Percentiles rank a stretch among this genome's conserved stretches.
These are phyloP conservation scores for Drosophila meridiana DNA, from an alignment of 2,888 invertebrate genomes.

Conservation along the genomic window DNA sequence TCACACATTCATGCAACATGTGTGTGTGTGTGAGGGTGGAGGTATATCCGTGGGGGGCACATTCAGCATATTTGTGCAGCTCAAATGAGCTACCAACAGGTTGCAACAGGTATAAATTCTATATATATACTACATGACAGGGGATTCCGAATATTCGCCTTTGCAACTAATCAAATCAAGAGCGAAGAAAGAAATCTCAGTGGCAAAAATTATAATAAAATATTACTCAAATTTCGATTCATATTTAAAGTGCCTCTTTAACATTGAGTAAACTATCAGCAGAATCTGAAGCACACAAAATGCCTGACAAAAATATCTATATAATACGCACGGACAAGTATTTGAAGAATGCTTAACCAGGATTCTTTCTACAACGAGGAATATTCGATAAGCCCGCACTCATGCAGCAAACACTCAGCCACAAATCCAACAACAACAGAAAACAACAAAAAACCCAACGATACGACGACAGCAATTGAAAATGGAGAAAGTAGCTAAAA, in stretches of 20 bases:
- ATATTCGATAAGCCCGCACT: slow-evolving; percentile 41
- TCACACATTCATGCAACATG: neutral
- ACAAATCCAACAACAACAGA: slow-evolving; percentile 11
- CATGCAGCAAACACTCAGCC: slow-evolving; percentile 34
- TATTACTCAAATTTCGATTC: neutral
- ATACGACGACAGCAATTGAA: slow-evolving; percentile 65
- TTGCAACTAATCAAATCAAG: neutral
- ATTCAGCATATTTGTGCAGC: slow-evolving; percentile 31
- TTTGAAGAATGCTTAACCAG: slow-evolving; percentile 1
- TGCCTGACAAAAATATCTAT: neutral
- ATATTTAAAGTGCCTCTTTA: neutral
- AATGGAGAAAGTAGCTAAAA: slow-evolving; percentile 73
- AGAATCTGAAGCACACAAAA: neutral
- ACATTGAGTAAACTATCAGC: neutral
- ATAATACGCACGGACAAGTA: neutral
- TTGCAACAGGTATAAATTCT: slow-evolving; percentile 40
- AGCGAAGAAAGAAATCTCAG: neutral
- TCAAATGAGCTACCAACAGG: slow-evolving; percentile 43
- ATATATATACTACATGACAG: slow-evolving; percentile 13
- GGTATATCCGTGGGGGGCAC: neutral
- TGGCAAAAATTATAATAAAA: neutral
- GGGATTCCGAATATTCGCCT: neutral
- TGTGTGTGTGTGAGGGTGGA: neutral
- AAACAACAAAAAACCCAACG: slow-evolving; percentile 25
- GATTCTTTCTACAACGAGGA: slow-evolving; percentile 15